A percentile compares a stretch with the other conserved stretches of the same genome.
Evolutionary conservation across 2,113 vertebrate species (phyloP).

Genomic region (Hemicordylus capensis): DNA sequence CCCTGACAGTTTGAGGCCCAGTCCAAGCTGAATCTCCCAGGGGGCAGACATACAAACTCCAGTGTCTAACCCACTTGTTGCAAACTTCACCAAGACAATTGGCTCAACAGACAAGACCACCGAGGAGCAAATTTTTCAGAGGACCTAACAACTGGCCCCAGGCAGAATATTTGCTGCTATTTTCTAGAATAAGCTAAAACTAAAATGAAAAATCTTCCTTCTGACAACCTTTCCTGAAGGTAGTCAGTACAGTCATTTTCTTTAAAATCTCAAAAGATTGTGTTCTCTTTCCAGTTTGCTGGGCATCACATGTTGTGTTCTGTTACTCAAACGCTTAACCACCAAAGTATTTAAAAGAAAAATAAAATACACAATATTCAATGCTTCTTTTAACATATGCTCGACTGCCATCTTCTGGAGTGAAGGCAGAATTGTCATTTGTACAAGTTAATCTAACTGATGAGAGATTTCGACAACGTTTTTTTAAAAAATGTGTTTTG

Average conservation of each 20-base stretch:
- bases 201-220: neutral
- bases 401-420: slow-evolving; percentile 76
- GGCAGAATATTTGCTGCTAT: neutral
- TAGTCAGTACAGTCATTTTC: neutral
- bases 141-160: neutral
- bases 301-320: neutral
- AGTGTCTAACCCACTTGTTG: neutral
- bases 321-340: too few species aligned
- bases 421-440: slow-evolving; percentile 21
- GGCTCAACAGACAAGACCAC: too few species aligned
- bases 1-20: neutral
- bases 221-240: neutral
- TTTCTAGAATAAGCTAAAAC: neutral
- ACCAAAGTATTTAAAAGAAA: neutral
- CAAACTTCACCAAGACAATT: neutral
- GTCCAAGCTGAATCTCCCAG: neutral
- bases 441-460: neutral
- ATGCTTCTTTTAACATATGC: slow-evolving; percentile 5
- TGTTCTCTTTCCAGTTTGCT: neutral
- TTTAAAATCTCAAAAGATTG: neutral
- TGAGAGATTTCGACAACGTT: neutral
- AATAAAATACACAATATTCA: neutral
- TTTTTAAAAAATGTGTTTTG: neutral
- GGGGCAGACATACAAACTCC: neutral
- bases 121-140: neutral